Conservation (phyloP, 2,888 invertebrate genomes). For the Syritta pipiens region DNA sequence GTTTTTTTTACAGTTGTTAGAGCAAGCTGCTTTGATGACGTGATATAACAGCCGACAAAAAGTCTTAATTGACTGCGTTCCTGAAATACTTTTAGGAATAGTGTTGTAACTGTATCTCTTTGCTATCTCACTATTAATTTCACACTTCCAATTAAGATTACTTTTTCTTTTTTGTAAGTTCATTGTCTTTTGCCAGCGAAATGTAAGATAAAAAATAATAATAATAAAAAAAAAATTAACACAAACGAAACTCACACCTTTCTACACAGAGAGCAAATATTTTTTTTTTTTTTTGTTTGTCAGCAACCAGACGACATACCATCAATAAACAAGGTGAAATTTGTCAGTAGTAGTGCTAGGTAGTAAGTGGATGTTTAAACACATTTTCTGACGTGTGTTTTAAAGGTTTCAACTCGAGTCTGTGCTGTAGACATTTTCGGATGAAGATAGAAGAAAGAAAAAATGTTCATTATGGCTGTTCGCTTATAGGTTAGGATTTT, state of each 20-base stretch:
- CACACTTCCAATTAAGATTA: slow-evolving; percentile 26
- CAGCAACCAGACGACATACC: slow-evolving; percentile 1
- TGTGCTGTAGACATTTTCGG: slow-evolving; percentile 3
- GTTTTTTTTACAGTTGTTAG: slow-evolving; percentile 1
- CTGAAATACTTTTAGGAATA: neutral
- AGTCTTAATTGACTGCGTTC: neutral
- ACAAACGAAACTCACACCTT: slow-evolving; percentile 48
- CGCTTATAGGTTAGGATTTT: neutral
- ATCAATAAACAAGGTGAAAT: slow-evolving; percentile 43
- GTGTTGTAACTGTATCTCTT: neutral
- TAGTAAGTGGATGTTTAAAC: slow-evolving; percentile 31
- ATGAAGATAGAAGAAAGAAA: slow-evolving; percentile 9
- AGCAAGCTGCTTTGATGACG: neutral
- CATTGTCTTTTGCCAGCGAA: slow-evolving; percentile 56
- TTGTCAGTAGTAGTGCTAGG: slow-evolving; percentile 26
- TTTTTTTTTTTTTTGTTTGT: slow-evolving; percentile 26
- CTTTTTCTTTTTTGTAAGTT: slow-evolving; percentile 35
- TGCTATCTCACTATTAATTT: slow-evolving; percentile 4
- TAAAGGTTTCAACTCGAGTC: slow-evolving; percentile 20
- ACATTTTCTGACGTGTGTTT: slow-evolving; percentile 44
- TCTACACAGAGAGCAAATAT: slow-evolving; percentile 36
- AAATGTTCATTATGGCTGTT: neutral
- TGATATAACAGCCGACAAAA: neutral
- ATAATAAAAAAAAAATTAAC: slow-evolving; percentile 32
- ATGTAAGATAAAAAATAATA: slow-evolving; percentile 11